Base-by-base conservation (phyloP, 2,113 vertebrate genomes). In the Girardinichthys multiradiatus region DNA sequence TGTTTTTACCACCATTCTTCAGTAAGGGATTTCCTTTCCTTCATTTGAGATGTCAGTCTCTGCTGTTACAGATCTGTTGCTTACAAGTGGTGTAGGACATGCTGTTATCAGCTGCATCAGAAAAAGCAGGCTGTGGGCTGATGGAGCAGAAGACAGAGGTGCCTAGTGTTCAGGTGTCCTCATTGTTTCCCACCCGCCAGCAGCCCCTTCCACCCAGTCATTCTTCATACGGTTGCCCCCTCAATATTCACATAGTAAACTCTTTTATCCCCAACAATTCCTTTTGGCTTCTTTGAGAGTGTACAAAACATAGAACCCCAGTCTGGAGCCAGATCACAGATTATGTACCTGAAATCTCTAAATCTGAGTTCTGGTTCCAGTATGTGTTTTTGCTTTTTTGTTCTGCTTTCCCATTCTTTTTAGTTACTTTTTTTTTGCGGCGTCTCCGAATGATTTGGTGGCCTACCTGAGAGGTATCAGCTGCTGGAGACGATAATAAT, bases 401-500 rank as follows among this genome's bases (percentile, higher is more conserved):
- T 79, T 70, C 24, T 57, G 27, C 19, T 51, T 29, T n/a, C 48
- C 58, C 62, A 39, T 64, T 68, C 5, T 6, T 69, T 39, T 79
- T 77, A 59, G 4, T 71, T 68, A 72, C 61, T 62, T 83, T 68
- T 82, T 83, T 83, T 87, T 85, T 42, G 80, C 90, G 88, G 89
- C 92, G 94, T 95, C 94, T 95, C 91, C 81, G 72, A 24, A 76
- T 77, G 72, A 90, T 91, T 73, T 15, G 90, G 92, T 64, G 74
- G 80, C 73, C 33, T 86, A 88, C 91, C 94, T 95, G 75, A 94
- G 89, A 95, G 94, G 92, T 93, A 70, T 83, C 8, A 27, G 88
- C 89, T 87, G 78, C 87, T 4, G 91, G 94, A 95, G 94, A 95
- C 93, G 92, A 94, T 95, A 95, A 94, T 93, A 83, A 93, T 91